Base-by-base conservation (phyloP, 2,113 vertebrate species). In the Anser cygnoides region DNA sequence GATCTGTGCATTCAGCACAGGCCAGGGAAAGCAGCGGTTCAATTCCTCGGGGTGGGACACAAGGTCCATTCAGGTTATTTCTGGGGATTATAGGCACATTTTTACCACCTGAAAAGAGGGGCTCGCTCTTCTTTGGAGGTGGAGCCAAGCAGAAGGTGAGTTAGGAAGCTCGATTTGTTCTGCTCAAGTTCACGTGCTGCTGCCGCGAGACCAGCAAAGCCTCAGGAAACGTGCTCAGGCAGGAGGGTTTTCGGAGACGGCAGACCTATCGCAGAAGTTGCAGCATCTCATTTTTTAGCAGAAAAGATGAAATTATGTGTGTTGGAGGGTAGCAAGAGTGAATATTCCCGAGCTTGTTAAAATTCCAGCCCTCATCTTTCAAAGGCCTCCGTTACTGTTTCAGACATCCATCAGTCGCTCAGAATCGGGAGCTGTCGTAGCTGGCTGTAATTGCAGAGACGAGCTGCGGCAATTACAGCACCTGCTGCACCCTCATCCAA, bases 361-460 rank as follows among this genome's bases (percentile, higher is more conserved):
- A 67, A 84, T 87, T 87, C 86, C 74, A 67, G 54, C 50, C 77
- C 52, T 91, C 59, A 6, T 62, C 86, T 80, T 84, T 72, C 43
- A 52, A 8, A 44, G 58, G 46, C 57, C 41, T 41, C 3, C 0
- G 85, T 49, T 66, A 28, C 41, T 6, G 29, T 59, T 66, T 73
- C 55, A 49, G 31, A n/a, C 50, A 55, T 63, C 44, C 85, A 37
- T 79, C 89, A 20, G 1, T 49, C 2, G 3, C 77, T 61, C 18
- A 3, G 37, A 26, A n/a, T 1, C 0, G 1, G 75, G 80, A 79
- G 44, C 28, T 58, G 3, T 26, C 1, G 4, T 26, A 29, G 57
- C 44, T 67, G 39, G 33, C 73, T 90, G 55, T 76, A 71, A 67
- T 90, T 81, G 79, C 83, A 33, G 74, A 44, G 75, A 35, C 21